phyloP scores from a whole-genome alignment of 2,888 invertebrate genomes.

The Orthosia gracilis region DNA sequence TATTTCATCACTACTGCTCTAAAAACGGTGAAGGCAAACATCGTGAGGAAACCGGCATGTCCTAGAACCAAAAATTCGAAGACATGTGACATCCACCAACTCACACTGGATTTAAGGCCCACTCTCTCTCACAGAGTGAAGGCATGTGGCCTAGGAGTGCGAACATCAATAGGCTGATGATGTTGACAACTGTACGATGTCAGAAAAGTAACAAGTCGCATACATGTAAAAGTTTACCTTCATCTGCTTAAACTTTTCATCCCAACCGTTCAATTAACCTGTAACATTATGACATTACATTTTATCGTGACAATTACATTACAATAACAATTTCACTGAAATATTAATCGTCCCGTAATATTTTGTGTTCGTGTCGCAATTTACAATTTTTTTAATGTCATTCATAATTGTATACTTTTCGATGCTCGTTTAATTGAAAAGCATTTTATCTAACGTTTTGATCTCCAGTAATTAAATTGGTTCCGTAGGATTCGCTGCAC shows the following conservation, averaged over 20 bases:
- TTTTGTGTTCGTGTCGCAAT: constrained; percentile 31
- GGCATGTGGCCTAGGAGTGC: too few relatives aligned
- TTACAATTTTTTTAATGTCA: constrained; percentile 26
- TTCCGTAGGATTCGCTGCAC: constrained; percentile 46
- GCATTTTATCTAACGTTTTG: constrained; percentile 57
- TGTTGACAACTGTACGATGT: not conserved
- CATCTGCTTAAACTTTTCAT: constrained; percentile 4
- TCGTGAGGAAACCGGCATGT: too few relatives aligned
- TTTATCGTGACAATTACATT: constrained; percentile 40
- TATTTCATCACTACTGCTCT: too few relatives aligned
- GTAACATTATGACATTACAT: constrained; percentile 31
- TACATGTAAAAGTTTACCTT: constrained; percentile 4
- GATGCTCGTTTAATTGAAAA: constrained; percentile 54
- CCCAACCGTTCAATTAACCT: constrained; percentile 22
- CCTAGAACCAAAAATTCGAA: too few relatives aligned
- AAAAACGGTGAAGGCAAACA: too few relatives aligned
- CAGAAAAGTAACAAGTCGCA: not conserved
- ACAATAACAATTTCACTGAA: constrained; percentile 34
- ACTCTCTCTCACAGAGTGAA: too few relatives aligned
- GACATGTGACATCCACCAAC: too few relatives aligned
- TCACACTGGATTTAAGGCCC: too few relatives aligned
- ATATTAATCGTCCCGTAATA: constrained; percentile 12
- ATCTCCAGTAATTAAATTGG: constrained; percentile 65
- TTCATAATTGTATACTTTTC: constrained; percentile 18
- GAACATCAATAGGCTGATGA: too few relatives aligned